phyloP scores from a whole-genome alignment of 2,888 invertebrate species.

The Molorchus minor region DNA sequence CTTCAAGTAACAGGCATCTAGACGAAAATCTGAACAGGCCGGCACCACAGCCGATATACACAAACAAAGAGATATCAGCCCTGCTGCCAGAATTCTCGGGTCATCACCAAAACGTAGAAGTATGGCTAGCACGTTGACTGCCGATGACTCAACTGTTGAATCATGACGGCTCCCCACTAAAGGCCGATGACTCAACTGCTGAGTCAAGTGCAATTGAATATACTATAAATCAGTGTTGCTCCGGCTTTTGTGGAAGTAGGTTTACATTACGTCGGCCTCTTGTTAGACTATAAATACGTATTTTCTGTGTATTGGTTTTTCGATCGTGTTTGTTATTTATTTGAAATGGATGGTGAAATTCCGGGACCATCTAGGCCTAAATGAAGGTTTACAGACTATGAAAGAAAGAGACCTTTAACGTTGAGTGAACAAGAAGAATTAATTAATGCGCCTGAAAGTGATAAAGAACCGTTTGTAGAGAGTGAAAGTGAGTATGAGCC shows the following conservation, averaged over 20 bases:
- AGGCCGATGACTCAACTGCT: conserved; percentile 13
- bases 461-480: background rate
- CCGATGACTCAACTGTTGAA: conserved; percentile 20
- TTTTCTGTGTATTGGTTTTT: background rate
- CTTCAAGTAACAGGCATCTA: no score
- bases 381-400: conserved; percentile 9
- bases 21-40: no score
- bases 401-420: conserved; percentile 15
- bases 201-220: conserved; percentile 1
- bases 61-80: no score
- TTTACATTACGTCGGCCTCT: conserved; percentile 12
- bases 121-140: conserved; percentile 12
- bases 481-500: conserved; percentile 14
- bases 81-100: no score
- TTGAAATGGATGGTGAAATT: background rate
- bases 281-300: conserved; percentile 11
- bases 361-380: background rate
- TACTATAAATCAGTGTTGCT: conserved; percentile 13
- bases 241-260: conserved; percentile 13
- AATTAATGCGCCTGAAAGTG: conserved; percentile 3
- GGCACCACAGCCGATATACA: no score
- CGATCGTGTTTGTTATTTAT: background rate
- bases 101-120: no score
- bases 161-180: conserved; percentile 1
- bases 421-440: conserved; percentile 12